Base-by-base conservation (phyloP, 2,888 invertebrate genomes). In the Belgica antarctica region DNA sequence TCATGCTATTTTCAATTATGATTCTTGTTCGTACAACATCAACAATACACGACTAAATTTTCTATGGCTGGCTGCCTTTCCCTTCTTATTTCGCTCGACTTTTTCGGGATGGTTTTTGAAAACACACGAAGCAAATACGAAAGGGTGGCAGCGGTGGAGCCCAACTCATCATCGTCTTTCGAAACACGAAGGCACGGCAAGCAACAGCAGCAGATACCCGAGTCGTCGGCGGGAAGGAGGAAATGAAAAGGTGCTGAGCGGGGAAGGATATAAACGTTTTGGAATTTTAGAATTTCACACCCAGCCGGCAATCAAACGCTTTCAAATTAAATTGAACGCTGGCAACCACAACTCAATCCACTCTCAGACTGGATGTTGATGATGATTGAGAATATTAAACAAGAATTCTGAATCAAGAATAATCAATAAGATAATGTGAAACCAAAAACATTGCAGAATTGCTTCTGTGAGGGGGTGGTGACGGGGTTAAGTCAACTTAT, bases 1-100 rank as follows among this genome's bases (percentile, higher is more conserved):
- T 68, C 68, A 68, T 68, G 68, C 68, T 68, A 68, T 68, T 68
- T 68, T 68, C 68, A 68, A 68, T 68, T 68, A 68, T 68, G 68
- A 68, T 68, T 68, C 68, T 31, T 68, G 68, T 68, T 68, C 68
- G 57, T 57, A 68, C 17, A 41, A 66, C 27, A 52, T 27, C 68
- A n/a, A 68, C 68, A 57, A 68, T 68, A 68, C 68, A 57, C 68
- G 31, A 34, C 68, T 68, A 68, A 68, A 68, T 68, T 68, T 68
- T 68, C 68, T 68, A 68, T 68, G 68, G 68, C 28, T 62, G 34
- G 31, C 12, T 52, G 52, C 52, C 52, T 52, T n/a, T 47, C n/a
- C 17, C 17, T n/a, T n/a, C n/a, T n/a, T n/a, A n/a, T n/a, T n/a
- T n/a, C n/a, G n/a, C n/a, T n/a, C n/a, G n/a, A n/a, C n/a, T 31